These are phyloP conservation scores for Anoplophora glabripennis DNA, from an alignment of 1,140 invertebrate genomes.

Conservation along the genomic window DNA sequence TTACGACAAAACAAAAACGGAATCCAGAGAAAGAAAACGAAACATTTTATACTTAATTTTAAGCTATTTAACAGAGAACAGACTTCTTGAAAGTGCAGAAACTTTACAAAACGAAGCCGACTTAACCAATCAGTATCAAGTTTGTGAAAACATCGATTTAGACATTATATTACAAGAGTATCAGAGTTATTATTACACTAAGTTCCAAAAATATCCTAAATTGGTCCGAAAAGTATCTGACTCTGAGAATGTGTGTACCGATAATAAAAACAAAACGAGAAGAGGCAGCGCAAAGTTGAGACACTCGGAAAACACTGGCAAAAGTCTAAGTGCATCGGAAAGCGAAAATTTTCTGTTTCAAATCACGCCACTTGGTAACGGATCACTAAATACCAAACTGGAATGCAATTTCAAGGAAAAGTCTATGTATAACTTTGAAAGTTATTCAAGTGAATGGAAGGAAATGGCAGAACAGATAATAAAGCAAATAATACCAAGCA, in stretches of 20 bases:
- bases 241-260: background rate
- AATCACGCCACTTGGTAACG: constrained; percentile 21
- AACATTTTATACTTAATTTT: constrained; percentile 75
- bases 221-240: constrained; percentile 60
- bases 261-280: background rate
- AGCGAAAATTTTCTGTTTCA: constrained; percentile 34
- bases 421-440: constrained; percentile 31
- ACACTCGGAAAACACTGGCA: background rate
- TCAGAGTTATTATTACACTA: constrained; percentile 78
- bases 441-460: constrained; percentile 49
- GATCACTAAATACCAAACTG: background rate
- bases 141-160: constrained; percentile 91
- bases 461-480: constrained; percentile 58
- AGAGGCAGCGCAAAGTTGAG: background rate
- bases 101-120: constrained; percentile 66
- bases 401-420: background rate
- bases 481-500: constrained; percentile 64
- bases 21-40: constrained; percentile 64
- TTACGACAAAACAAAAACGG: constrained; percentile 57
- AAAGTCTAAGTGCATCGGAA: constrained; percentile 13
- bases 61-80: constrained; percentile 73
- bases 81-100: constrained; percentile 62
- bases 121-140: constrained; percentile 62
- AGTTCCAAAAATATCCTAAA: constrained; percentile 83
- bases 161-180: constrained; percentile 85